phyloP scores from a whole-genome alignment of 1,140 invertebrate species.

The Macrobrachium rosenbergii region DNA sequence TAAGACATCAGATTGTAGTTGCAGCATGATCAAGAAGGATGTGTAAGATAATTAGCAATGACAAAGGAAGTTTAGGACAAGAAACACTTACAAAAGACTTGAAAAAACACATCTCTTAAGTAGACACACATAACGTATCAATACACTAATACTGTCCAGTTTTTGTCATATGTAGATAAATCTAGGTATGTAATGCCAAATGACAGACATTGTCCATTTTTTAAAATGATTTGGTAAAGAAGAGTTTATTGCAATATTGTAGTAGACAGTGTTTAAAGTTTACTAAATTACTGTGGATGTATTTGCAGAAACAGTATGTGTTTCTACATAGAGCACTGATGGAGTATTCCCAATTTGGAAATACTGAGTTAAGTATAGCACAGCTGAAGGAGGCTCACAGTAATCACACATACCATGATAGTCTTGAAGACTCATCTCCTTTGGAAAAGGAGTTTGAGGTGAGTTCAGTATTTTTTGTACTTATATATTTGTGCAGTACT shows the following conservation, averaged over 20 bases:
- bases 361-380: conserved; percentile 86
- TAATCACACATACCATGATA: conserved; percentile 68
- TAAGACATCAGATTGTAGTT: too few species aligned
- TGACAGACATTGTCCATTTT: too few species aligned
- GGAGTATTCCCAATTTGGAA: conserved; percentile 93
- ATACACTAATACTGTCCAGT: too few species aligned
- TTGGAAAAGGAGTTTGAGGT: conserved; percentile 91
- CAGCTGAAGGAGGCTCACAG: conserved; percentile 80
- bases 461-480: conserved; percentile 48
- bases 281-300: neutral
- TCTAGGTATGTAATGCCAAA: too few species aligned
- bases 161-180: too few species aligned
- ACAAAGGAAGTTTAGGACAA: too few species aligned
- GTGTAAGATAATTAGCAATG: too few species aligned
- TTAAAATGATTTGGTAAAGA: too few species aligned
- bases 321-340: conserved; percentile 96
- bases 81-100: too few species aligned
- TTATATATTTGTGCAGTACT: neutral
- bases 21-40: too few species aligned
- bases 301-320: conserved; percentile 92
- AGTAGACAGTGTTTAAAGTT: neutral
- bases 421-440: conserved; percentile 73
- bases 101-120: too few species aligned
- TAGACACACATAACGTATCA: too few species aligned
- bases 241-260: neutral